Percentiles rank a stretch among this genome's conserved stretches.
Evolutionary conservation across 2,888 invertebrate species (phyloP).

Genomic region (Onchidella celtica): DNA sequence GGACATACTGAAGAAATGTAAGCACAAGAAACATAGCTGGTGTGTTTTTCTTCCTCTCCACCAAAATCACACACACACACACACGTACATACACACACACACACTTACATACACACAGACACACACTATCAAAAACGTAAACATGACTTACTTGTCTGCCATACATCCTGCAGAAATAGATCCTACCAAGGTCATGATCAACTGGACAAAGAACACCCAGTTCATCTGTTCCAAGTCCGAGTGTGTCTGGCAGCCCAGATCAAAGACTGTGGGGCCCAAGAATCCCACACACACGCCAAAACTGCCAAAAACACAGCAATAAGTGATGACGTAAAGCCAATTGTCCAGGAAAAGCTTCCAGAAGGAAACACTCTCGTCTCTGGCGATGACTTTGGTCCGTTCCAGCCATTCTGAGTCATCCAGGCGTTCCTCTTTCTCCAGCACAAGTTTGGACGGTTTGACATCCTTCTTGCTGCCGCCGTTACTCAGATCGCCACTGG

Average conservation of each 20-base stretch:
- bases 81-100: conserved; percentile 18
- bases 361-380: conserved; percentile 70
- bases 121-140: conserved; percentile 24
- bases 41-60: too few relatives aligned
- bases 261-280: conserved; percentile 81
- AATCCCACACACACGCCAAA: conserved; percentile 82
- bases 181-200: conserved; percentile 81
- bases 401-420: conserved; percentile 46
- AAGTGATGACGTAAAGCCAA: conserved; percentile 79
- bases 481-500: background rate
- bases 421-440: conserved; percentile 10
- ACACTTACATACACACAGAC: conserved; percentile 15
- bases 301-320: conserved; percentile 81
- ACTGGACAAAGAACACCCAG: conserved; percentile 81
- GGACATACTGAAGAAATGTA: too few relatives aligned
- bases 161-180: conserved; percentile 80
- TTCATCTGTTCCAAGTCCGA: conserved; percentile 80
- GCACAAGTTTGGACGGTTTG: background rate
- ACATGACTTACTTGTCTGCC: conserved; percentile 77
- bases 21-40: too few relatives aligned
- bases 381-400: conserved; percentile 47
- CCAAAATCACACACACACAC: background rate
- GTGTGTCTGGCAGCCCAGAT: conserved; percentile 81
- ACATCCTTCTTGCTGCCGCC: background rate
- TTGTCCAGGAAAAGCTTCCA: conserved; percentile 78